Evolutionary conservation across 2,797 vertebrate genomes (phyloP).

Genomic region (Hapalemur alaotrensis): DNA sequence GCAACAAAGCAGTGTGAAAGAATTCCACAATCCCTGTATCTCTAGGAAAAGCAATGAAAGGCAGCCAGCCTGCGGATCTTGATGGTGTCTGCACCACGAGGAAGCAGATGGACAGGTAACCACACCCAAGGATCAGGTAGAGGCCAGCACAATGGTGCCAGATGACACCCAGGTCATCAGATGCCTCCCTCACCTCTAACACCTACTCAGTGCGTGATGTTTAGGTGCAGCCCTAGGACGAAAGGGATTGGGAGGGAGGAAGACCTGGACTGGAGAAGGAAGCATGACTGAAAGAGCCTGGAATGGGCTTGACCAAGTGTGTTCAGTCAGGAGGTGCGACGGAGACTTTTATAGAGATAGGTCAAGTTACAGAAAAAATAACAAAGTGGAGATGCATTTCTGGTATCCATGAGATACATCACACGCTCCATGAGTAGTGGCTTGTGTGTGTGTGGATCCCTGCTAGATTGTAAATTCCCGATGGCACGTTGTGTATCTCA

Average conservation of each 20-base stretch:
- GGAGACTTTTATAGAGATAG: background rate
- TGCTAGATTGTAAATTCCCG: background rate
- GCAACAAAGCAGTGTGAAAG: background rate
- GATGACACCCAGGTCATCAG: background rate
- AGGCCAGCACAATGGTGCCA: background rate
- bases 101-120: background rate
- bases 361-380: background rate
- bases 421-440: background rate
- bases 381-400: background rate
- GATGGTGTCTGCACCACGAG: accelerated
- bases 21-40: background rate
- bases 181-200: background rate
- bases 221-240: background rate
- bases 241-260: background rate
- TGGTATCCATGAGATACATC: background rate
- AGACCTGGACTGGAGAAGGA: background rate
- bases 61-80: background rate
- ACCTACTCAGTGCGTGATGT: background rate
- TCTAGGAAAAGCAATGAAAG: background rate
- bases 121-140: background rate
- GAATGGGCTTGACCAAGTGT: background rate
- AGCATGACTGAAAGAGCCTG: background rate
- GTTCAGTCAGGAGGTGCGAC: background rate
- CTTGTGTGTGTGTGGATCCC: background rate
- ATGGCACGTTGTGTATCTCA: background rate